A percentile compares a stretch with the other conserved stretches of the same genome.
Evolutionary conservation across 2,888 invertebrate genomes (phyloP).

Genomic region (Polietes domitor): DNA sequence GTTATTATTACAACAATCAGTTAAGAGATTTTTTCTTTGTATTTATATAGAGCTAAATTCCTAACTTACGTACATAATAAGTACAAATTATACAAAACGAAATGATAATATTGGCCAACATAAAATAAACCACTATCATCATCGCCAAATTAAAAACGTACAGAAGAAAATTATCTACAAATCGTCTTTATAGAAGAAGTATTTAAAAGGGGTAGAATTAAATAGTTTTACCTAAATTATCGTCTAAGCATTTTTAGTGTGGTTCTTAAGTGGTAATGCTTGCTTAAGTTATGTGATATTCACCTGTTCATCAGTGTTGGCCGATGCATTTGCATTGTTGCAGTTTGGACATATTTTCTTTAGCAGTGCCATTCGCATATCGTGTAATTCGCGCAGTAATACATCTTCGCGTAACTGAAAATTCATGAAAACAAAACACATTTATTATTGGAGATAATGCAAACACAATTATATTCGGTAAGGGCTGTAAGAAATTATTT

Average conservation of each 20-base stretch:
- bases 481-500: too few relatives aligned
- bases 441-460: too few relatives aligned
- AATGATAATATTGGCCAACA: slow-evolving; percentile 50
- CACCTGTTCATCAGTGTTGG: slow-evolving; percentile 80
- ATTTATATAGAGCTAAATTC: slow-evolving; percentile 2
- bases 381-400: slow-evolving; percentile 88
- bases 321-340: slow-evolving; percentile 82
- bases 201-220: neutral
- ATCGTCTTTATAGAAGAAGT: slow-evolving; percentile 43
- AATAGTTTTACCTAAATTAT: slow-evolving; percentile 39
- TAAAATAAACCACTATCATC: slow-evolving; percentile 31
- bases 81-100: slow-evolving; percentile 63
- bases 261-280: slow-evolving; percentile 14
- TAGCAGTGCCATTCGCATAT: slow-evolving; percentile 88
- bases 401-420: slow-evolving; percentile 88
- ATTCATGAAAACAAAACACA: too few relatives aligned
- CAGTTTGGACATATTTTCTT: slow-evolving; percentile 84
- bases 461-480: too few relatives aligned
- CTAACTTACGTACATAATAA: slow-evolving; percentile 28
- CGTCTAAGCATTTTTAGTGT: slow-evolving; percentile 26
- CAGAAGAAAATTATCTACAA: slow-evolving; percentile 35
- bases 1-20: slow-evolving; percentile 39
- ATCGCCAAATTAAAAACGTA: neutral
- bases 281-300: slow-evolving; percentile 68
- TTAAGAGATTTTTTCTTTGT: neutral